Base-by-base conservation (phyloP, 2,113 vertebrate genomes). In the Cathartes aura region DNA sequence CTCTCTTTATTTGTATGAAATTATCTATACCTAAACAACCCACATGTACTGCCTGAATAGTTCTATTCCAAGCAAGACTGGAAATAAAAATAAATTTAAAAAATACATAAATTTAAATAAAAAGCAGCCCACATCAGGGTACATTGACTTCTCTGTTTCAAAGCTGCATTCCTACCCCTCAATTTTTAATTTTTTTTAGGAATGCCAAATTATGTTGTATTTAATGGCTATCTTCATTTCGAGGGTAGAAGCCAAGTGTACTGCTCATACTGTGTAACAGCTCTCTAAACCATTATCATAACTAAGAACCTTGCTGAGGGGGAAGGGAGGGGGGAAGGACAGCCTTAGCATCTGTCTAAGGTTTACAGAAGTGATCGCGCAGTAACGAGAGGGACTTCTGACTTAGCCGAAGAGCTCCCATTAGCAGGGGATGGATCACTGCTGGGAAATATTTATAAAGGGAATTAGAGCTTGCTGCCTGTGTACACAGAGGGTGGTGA, bases 21-120 rank as follows among this genome's bases (percentile, higher is more conserved):
- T 56, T 67, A 86, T 71, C 47, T 59, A 29, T 23, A 67, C 47
- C 47, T 94, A 67, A 95, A 67, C 81, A 93, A 87, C 66, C n/a
- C 60, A 40, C 81, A 60, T 50, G 9, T 47, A 87, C 47, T 67
- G 73, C 58, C 56, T 55, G 47, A 89, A 91, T 24, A 87, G 15
- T 30, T 94, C 73, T 87, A 95, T 67, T 96, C 96, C 91, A 89
- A 85, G 60, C 5, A 91, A 52, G 60, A 89, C 21, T 32, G 36
- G 48, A 91, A 96, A 60, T 56, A 94, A 89, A 83, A 90, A 68
- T 36, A 93, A 60, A 50, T 23, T 21, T 87, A 1, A 12, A 60
- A 88, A 75, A 45, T 40, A 59, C 12, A 92, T 53, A 42, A 12
- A 89, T 82, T 79, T 52, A 64, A 85, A 85, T 68, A 63, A 94